phyloP scores from a whole-genome alignment of 1,140 invertebrate genomes.

The Acyrthosiphon pisum region DNA sequence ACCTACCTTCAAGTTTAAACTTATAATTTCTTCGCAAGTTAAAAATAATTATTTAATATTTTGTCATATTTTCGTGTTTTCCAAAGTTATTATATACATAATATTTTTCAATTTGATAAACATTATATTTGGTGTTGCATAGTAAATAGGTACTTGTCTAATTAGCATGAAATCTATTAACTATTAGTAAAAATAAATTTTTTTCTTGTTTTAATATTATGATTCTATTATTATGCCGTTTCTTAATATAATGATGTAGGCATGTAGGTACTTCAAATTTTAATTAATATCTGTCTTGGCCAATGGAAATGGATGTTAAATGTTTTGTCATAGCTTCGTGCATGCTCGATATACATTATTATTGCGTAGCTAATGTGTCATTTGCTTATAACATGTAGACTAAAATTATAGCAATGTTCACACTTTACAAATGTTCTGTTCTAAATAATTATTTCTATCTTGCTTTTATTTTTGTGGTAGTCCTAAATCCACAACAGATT shows the following conservation, averaged over 20 bases:
- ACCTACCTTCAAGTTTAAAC: not conserved
- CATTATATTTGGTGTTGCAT: not conserved
- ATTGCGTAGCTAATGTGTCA: constrained; percentile 2
- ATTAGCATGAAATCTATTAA: not conserved
- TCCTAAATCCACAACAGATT: not conserved
- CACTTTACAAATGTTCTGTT: not conserved
- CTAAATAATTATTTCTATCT: not conserved
- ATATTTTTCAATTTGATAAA: not conserved
- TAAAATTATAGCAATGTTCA: constrained; percentile 2
- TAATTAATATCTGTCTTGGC: not conserved
- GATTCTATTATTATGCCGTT: not conserved
- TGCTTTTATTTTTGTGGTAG: not conserved
- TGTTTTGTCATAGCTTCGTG: not conserved
- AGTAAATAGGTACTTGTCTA: not conserved
- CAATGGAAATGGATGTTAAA: not conserved
- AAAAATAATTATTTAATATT: not conserved
- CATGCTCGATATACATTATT: not conserved
- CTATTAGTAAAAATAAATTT: not conserved
- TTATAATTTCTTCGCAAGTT: not conserved
- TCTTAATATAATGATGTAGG: not conserved
- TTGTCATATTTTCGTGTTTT: not conserved
- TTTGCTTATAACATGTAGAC: not conserved
- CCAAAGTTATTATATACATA: not conserved
- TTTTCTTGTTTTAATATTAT: too few species aligned
- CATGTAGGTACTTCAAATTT: not conserved